phyloP scores from a whole-genome alignment of 2,113 vertebrate genomes.

The Anoplopoma fimbria region DNA sequence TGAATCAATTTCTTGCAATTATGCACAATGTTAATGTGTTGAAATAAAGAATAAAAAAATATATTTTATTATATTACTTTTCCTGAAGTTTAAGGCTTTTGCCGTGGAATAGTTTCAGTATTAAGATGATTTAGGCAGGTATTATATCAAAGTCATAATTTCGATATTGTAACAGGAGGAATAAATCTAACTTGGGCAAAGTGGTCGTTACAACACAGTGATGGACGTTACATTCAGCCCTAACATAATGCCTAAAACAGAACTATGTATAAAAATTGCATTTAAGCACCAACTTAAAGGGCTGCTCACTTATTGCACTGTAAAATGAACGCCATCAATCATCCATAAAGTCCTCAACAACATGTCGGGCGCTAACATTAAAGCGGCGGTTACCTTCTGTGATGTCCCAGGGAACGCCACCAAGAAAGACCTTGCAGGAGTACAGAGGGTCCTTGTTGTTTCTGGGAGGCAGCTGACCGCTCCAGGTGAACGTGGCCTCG shows the following conservation, averaged over 20 bases:
- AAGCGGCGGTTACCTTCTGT: conserved; percentile 89
- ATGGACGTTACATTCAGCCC: background rate
- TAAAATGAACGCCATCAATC: background rate
- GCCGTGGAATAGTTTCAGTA: too few relatives aligned
- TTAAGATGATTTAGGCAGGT: too few relatives aligned
- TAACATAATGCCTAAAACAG: background rate
- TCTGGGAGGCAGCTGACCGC: conserved; percentile 94
- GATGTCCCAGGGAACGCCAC: conserved; percentile 98
- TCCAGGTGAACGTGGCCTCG: conserved; percentile 98
- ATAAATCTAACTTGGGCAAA: too few relatives aligned
- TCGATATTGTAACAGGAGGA: too few relatives aligned
- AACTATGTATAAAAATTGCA: background rate
- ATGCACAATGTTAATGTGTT: too few relatives aligned
- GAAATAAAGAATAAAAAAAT: too few relatives aligned
- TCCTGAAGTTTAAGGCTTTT: too few relatives aligned
- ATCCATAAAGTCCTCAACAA: background rate
- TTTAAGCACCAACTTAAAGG: background rate
- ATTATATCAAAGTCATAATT: too few relatives aligned
- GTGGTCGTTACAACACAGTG: too few relatives aligned
- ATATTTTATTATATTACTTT: too few relatives aligned
- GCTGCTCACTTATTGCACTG: background rate
- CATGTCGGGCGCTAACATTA: background rate
- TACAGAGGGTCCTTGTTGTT: conserved; percentile 97
- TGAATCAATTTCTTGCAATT: too few relatives aligned
- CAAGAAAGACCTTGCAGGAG: conserved; percentile 98